Conservation (phyloP, 2,888 invertebrate species). For the Anoncus sp. region DNA sequence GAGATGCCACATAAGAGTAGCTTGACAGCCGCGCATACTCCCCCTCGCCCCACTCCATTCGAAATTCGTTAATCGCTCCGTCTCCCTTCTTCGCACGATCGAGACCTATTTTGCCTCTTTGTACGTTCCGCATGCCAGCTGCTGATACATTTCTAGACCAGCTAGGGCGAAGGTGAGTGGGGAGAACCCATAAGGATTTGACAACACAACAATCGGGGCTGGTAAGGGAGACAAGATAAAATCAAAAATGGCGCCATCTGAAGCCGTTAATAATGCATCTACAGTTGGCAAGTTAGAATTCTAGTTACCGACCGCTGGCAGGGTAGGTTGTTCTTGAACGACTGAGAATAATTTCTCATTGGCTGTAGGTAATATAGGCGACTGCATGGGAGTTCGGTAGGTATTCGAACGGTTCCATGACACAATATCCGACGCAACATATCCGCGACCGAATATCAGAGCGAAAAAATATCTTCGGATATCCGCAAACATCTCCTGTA, state of each 20-base stretch:
- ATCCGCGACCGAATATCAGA: too few relatives aligned
- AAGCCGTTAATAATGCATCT: background rate
- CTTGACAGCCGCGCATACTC: conserved; percentile 65
- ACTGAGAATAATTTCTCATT: background rate
- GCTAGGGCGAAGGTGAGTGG: background rate
- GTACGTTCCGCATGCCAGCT: conserved; percentile 19
- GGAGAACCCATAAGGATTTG: conserved; percentile 1
- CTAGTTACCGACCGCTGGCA: background rate
- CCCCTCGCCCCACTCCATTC: conserved; percentile 32
- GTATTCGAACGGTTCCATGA: too few relatives aligned
- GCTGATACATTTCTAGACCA: conserved; percentile 1
- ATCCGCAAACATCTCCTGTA: too few relatives aligned
- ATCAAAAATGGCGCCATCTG: background rate
- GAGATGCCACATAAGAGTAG: conserved; percentile 67
- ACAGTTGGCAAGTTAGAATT: background rate
- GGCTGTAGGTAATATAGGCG: background rate
- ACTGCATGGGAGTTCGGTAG: background rate
- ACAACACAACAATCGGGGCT: background rate
- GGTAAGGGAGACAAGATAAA: background rate
- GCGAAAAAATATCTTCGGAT: too few relatives aligned
- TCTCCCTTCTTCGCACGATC: conserved; percentile 35
- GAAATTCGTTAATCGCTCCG: conserved; percentile 36
- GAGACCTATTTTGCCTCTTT: conserved; percentile 50
- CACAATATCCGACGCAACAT: too few relatives aligned
- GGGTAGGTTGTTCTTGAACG: background rate